These are phyloP conservation scores for Ramphastos sulfuratus DNA, from an alignment of 2,113 vertebrate genomes.

Conservation along the genomic window DNA sequence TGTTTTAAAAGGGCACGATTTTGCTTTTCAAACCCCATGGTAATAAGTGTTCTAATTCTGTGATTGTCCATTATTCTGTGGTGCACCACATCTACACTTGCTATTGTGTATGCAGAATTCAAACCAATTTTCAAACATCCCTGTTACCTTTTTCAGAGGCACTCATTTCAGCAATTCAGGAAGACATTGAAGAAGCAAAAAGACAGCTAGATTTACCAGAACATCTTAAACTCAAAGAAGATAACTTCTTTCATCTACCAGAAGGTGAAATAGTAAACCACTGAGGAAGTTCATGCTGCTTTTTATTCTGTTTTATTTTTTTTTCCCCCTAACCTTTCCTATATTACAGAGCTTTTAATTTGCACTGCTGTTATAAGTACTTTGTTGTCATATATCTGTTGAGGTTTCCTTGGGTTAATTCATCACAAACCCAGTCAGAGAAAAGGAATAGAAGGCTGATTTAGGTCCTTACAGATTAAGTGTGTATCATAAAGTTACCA, in stretches of 20 bases:
- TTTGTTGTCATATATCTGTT: background rate
- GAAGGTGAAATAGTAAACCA: constrained; percentile 80
- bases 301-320: background rate
- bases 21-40: background rate
- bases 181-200: constrained; percentile 92
- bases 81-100: background rate
- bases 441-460: background rate
- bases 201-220: constrained; percentile 87
- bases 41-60: background rate
- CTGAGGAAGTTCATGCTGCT: constrained; percentile 58
- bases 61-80: background rate
- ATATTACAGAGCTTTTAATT: background rate
- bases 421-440: background rate
- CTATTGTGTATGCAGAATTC: background rate
- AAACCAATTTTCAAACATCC: background rate
- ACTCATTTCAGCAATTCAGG: constrained; percentile 89
- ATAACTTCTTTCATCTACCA: constrained; percentile 85
- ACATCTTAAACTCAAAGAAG: constrained; percentile 85
- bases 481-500: background rate
- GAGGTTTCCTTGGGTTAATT: background rate
- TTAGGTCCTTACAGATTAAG: background rate
- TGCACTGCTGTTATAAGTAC: background rate
- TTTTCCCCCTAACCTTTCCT: accelerated
- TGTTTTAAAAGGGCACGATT: background rate
- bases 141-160: constrained; percentile 76